phyloP scores from a whole-genome alignment of 2,113 vertebrate species.

The Choloepus hoffmanni region DNA sequence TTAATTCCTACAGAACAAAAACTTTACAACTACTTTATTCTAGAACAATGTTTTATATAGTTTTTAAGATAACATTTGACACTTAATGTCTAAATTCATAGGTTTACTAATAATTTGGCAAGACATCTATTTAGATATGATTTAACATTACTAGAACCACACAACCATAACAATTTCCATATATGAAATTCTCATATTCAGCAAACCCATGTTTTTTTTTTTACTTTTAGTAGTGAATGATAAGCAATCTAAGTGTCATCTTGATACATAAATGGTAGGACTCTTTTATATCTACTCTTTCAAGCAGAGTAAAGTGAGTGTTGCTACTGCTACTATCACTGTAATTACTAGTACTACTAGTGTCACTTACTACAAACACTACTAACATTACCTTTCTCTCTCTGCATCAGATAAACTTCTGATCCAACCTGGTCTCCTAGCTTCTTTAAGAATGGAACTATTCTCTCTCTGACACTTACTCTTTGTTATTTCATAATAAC shows the following conservation, averaged over 20 bases:
- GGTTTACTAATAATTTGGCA: background rate
- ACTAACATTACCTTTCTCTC: background rate
- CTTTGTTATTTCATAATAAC: background rate
- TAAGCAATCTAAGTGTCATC: background rate
- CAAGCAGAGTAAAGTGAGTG: background rate
- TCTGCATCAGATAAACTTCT: background rate
- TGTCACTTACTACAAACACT: background rate
- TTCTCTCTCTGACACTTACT: background rate
- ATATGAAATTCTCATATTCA: background rate
- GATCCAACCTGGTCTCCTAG: background rate
- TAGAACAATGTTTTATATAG: background rate
- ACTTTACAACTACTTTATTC: constrained; percentile 6
- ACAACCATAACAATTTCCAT: background rate
- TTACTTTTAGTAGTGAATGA: background rate
- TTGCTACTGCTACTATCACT: background rate
- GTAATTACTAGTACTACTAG: too few relatives aligned
- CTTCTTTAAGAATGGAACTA: background rate
- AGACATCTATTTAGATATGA: background rate
- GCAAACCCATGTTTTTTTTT: background rate
- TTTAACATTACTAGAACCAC: background rate
- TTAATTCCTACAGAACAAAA: background rate
- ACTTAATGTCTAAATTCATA: background rate
- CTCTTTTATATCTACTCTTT: background rate
- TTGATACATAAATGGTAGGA: background rate
- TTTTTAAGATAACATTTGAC: background rate